Conservation (phyloP, 1,140 invertebrate species). For the Drosophila arawakana region DNA sequence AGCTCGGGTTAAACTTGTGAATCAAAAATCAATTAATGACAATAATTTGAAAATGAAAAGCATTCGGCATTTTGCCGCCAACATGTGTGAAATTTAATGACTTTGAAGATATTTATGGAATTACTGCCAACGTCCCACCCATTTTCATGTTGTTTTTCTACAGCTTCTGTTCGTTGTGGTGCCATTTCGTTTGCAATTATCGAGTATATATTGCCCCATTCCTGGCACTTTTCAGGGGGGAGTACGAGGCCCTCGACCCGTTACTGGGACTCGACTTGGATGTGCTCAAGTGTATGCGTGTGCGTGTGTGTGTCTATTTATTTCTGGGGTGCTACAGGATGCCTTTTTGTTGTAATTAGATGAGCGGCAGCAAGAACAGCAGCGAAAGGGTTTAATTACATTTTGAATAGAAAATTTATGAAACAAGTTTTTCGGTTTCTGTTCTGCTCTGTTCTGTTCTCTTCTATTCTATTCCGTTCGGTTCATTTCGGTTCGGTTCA, state of each 20-base stretch:
- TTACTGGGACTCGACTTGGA: constrained; percentile 18
- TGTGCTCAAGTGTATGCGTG: constrained; percentile 8
- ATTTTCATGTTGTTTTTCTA: constrained; percentile 24
- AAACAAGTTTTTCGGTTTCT: constrained; percentile 76
- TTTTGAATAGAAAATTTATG: constrained; percentile 82
- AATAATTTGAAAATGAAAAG: constrained; percentile 83
- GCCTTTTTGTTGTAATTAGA: constrained; percentile 79
- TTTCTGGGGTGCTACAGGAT: constrained; percentile 34
- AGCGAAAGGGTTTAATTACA: constrained; percentile 79
- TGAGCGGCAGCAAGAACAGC: constrained; percentile 63
- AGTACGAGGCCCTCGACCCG: constrained; percentile 9
- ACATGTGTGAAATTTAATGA: constrained; percentile 83
- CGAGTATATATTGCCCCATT: constrained; percentile 69
- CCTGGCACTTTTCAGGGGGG: constrained; percentile 21
- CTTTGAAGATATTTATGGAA: constrained; percentile 83
- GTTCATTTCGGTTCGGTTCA: constrained; percentile 27
- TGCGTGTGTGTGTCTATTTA: constrained; percentile 1
- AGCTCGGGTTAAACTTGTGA: constrained; percentile 37
- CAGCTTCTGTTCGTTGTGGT: constrained; percentile 22
- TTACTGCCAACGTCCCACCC: constrained; percentile 15
- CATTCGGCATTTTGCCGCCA: constrained; percentile 70
- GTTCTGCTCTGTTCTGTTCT: constrained; percentile 31
- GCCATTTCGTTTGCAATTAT: constrained; percentile 78
- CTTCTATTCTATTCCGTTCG: constrained; percentile 8
- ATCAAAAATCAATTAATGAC: constrained; percentile 83